Base-by-base conservation (phyloP, 1,140 invertebrate genomes). In the Teleogryllus occipitalis region DNA sequence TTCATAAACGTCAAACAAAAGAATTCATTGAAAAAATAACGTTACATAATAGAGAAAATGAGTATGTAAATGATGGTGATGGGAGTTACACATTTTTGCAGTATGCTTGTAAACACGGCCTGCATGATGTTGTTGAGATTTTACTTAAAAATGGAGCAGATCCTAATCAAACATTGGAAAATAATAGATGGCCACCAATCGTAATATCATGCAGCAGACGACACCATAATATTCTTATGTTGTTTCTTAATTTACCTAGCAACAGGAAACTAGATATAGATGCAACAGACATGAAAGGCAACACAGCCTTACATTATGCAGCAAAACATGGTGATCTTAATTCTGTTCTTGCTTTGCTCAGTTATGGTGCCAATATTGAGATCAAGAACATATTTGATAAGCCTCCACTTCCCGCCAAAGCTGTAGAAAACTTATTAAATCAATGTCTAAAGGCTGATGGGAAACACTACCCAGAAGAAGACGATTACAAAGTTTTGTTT, bases 221-320 rank as follows among this genome's bases (percentile, higher is more conserved):
- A 49, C 90, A 89, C 82, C 84, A 86, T 82, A 87, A 88, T 82
- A 91, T 93, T 39, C 84, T 94, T 12, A 85, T 90, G 83, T 82
- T 88, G 78, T 87, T 93, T 46, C 82, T 91, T 18, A 85, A 88
- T 21, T 86, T 88, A 75, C 84, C 18, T n/a, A 18, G 18, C n/a
- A n/a, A 77, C 8, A 22, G 39, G n/a, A 73, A 87, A 47, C 83
- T 87, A 12, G 87, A 93, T 83, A 87, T 94, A 0, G 94, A 95
- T 84, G 88, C 88, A 81, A 82, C 84, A 12, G 94, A 95, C 84
- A 87, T 88, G 1, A 92, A 91, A 82, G 91, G 92, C 15, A 95
- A 95, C 82, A 93, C 93, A 15, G 89, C 94, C 0, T 86, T 97
- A 10, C 94, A 96, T 86, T 96, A 95, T 84, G 95, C 95, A 1